Evolutionary conservation across 1,140 invertebrate genomes (phyloP), one percentile per base, ranked within the genome.

Genomic region (Pseudomyrmex concolor): DNA sequence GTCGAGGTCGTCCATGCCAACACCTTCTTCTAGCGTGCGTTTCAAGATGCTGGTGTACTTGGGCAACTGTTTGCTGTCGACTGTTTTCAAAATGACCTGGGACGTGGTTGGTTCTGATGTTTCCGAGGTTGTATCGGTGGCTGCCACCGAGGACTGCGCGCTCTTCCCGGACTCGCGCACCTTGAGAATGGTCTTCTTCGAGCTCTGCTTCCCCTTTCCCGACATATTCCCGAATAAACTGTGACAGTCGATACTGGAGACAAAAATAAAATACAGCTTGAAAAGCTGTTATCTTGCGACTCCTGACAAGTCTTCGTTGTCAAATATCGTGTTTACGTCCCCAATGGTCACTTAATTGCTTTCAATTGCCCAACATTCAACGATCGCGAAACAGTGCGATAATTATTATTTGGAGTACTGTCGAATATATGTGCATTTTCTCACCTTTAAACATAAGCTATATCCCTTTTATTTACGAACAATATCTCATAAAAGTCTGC

Each of bases 1-100:
- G 92, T 99, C 98, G 13, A 99, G 93, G 91, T 99, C 98, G 85
- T 98, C 98, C 92, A 97, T 96, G 1, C 94, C 95, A 66, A 97
- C 94, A 51, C 95, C 95, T 76, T 97, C 96, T 54, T 96, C 96
- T n/a, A 94, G 89, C 50, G 94, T 90, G 17, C 96, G 94, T 59
- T 94, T 93, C 43, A 97, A 88, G 64, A 97, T 92, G 76, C 91
- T 89, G 0, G 92, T 92, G 54, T 96, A 95, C 19, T 95, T 94
- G 34, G 95, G 95, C 74, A 96, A 87, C 48, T 94, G 90, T 86
- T 89, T 90, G 81, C 95, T 95, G 84, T 96, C 95, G 9, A 94
- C 82, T n/a, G 93, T 94, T 82, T 95, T 95, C n/a, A 94, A 84
- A 25, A 93, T 87, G 45, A 91, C 91, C 15, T 95, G 86, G 4